Evolutionary conservation across 2,113 vertebrate species (phyloP).

Genomic region (Dasyprocta punctata): DNA sequence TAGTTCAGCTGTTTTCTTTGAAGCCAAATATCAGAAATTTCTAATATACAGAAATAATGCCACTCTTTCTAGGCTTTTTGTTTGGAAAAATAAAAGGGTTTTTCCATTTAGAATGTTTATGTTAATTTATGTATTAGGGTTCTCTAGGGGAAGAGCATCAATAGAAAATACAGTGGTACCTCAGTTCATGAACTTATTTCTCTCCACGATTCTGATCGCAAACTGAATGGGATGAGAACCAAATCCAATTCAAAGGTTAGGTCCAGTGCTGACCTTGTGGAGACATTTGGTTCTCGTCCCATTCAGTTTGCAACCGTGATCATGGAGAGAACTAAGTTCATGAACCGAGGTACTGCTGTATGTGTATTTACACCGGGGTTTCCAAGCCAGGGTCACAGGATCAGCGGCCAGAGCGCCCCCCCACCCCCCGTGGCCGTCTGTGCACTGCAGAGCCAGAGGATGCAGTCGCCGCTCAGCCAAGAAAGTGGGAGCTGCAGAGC

Average conservation of each 20-base stretch:
- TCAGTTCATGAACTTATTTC: neutral
- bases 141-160: neutral
- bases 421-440: neutral
- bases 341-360: neutral
- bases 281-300: neutral
- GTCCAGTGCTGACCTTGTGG: neutral
- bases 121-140: neutral
- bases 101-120: neutral
- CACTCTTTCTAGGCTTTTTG: neutral
- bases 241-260: neutral
- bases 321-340: neutral
- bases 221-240: neutral
- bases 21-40: neutral
- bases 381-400: neutral
- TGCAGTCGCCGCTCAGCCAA: neutral
- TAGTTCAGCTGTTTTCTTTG: slow-evolving; percentile 25
- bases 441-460: neutral
- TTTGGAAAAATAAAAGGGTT: neutral
- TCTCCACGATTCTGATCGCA: neutral
- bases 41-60: slow-evolving; percentile 16
- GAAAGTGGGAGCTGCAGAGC: neutral
- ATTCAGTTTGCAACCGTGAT: neutral
- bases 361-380: neutral
- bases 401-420: neutral
- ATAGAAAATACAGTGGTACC: neutral